Evolutionary conservation across 2,113 vertebrate genomes (phyloP).

Genomic region (Megaleporinus macrocephalus): DNA sequence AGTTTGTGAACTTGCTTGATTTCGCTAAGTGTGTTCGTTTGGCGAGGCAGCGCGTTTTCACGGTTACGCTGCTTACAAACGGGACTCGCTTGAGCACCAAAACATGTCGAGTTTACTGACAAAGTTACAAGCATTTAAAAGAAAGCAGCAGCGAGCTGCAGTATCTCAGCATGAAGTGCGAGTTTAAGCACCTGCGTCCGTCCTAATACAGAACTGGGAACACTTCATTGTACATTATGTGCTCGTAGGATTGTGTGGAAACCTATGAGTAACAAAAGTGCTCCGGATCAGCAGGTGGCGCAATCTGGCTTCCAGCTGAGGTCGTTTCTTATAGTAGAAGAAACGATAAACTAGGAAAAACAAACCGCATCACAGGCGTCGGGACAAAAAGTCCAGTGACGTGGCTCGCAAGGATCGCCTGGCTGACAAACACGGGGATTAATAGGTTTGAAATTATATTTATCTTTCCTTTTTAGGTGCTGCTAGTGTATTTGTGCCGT

Average conservation of each 20-base stretch:
- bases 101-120: too few species aligned
- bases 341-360: conserved; percentile 42
- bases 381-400: conserved; percentile 41
- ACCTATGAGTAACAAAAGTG: too few species aligned
- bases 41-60: too few species aligned
- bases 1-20: background rate
- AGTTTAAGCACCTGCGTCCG: too few species aligned
- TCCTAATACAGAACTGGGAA: too few species aligned
- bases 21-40: too few species aligned
- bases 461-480: background rate
- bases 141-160: too few species aligned
- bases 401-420: conserved; percentile 36
- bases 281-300: conserved; percentile 45
- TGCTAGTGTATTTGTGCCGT: background rate
- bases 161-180: too few species aligned
- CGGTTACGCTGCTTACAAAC: too few species aligned
- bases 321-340: conserved; percentile 18
- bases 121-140: too few species aligned
- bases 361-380: conserved; percentile 37
- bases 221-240: background rate
- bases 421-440: background rate
- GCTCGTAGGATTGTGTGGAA: too few species aligned
- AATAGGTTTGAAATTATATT: conserved; percentile 11
- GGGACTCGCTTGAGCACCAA: too few species aligned
- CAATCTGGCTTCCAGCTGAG: background rate